phyloP scores from a whole-genome alignment of 2,888 invertebrate genomes.

The Thecophora atra region DNA sequence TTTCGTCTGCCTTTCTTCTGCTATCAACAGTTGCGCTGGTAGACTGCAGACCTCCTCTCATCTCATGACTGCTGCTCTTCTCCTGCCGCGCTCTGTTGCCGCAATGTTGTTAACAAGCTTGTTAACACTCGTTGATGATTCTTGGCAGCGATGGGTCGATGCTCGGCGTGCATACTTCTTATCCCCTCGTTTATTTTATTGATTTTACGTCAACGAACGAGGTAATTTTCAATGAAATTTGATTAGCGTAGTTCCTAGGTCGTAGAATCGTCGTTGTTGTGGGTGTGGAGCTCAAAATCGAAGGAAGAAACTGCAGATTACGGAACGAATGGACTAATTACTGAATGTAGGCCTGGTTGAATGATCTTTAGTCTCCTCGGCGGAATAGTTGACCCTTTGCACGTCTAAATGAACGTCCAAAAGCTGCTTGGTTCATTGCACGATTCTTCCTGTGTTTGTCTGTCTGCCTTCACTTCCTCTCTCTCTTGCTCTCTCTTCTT shows the following conservation, averaged over 20 bases:
- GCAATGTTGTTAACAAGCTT: not conserved
- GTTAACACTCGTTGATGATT: not conserved
- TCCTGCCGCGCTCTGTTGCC: not conserved
- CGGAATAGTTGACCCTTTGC: too few relatives aligned
- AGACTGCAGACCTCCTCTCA: not conserved
- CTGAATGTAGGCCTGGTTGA: too few relatives aligned
- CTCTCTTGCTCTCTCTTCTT: not conserved
- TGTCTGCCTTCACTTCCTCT: not conserved
- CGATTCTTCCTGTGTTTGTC: not conserved
- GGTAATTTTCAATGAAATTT: not conserved
- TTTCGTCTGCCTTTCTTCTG: not conserved
- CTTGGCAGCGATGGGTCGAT: too few relatives aligned
- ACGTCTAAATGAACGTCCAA: not conserved
- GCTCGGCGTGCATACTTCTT: too few relatives aligned
- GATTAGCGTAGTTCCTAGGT: not conserved
- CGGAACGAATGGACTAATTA: too few relatives aligned
- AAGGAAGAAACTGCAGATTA: too few relatives aligned
- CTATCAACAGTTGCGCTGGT: not conserved
- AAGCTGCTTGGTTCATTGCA: not conserved
- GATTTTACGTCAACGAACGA: too few relatives aligned
- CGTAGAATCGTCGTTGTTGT: not conserved
- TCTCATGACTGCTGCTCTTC: not conserved
- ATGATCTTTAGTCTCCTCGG: too few relatives aligned
- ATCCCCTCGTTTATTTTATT: not conserved
- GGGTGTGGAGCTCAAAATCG: too few relatives aligned